These are phyloP conservation scores for Stenurella melanura DNA, from an alignment of 2,888 invertebrate species.

Conservation along the genomic window DNA sequence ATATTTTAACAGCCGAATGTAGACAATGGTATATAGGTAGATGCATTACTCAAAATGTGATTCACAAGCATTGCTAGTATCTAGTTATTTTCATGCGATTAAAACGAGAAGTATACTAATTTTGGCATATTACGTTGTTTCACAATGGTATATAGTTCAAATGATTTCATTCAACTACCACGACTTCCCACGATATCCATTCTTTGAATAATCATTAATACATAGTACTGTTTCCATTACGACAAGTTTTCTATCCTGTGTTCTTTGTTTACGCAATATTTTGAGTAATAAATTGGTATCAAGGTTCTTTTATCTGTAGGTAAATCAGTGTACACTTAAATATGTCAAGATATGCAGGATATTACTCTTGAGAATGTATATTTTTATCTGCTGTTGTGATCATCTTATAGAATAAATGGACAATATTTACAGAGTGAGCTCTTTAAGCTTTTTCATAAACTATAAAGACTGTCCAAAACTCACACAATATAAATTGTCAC, in stretches of 20 bases:
- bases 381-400: neutral
- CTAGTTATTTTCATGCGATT: no score
- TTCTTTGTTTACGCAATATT: neutral
- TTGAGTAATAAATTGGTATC: neutral
- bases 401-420: neutral
- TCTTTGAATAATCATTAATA: neutral
- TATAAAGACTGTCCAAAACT: no score
- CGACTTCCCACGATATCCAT: neutral
- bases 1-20: no score
- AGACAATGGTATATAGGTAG: no score
- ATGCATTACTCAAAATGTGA: no score
- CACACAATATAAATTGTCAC: no score
- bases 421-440: no score
- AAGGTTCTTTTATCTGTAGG: neutral
- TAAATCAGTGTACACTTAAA: neutral
- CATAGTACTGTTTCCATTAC: neutral
- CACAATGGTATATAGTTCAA: neutral
- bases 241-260: neutral
- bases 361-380: neutral
- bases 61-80: no score
- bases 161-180: slow-evolving; percentile 6
- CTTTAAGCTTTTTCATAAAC: no score
- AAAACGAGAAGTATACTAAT: no score
- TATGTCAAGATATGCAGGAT: neutral
- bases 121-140: neutral